Conservation (phyloP, 2,113 vertebrate species). For the Galbula dea region DNA sequence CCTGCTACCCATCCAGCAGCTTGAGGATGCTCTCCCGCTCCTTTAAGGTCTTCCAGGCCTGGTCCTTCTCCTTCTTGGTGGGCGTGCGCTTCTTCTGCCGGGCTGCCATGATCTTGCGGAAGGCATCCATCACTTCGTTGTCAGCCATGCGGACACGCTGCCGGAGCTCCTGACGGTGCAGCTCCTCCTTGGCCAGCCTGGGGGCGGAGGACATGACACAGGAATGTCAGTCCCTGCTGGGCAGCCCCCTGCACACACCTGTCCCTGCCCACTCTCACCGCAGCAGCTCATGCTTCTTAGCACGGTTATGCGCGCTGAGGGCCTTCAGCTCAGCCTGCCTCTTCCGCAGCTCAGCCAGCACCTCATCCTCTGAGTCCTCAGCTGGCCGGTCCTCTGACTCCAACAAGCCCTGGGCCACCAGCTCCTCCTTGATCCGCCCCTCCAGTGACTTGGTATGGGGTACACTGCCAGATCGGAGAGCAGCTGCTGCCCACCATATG, state of each 20-base stretch:
- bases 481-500: accelerated
- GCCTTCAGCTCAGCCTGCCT: constrained; percentile 95
- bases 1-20: constrained; percentile 84
- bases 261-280: constrained; percentile 62
- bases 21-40: constrained; percentile 97
- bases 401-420: constrained; percentile 93
- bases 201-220: not conserved
- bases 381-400: constrained; percentile 92
- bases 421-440: constrained; percentile 94
- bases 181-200: constrained; percentile 93
- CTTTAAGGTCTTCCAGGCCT: constrained; percentile 96
- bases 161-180: constrained; percentile 92
- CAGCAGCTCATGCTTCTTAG: constrained; percentile 93
- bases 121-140: constrained; percentile 98
- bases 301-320: constrained; percentile 87
- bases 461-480: constrained; percentile 70
- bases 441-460: constrained; percentile 96
- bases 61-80: constrained; percentile 97
- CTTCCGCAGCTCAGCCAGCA: constrained; percentile 92
- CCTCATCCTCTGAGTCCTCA: constrained; percentile 93
- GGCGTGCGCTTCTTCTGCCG: constrained; percentile 97
- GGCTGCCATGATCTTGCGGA: constrained; percentile 98
- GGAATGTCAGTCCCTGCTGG: accelerated
- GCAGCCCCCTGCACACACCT: not conserved
- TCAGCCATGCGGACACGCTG: constrained; percentile 94